Base-by-base conservation (phyloP, 92 coral and sea anemone genomes). In the Actinernus sp. region DNA sequence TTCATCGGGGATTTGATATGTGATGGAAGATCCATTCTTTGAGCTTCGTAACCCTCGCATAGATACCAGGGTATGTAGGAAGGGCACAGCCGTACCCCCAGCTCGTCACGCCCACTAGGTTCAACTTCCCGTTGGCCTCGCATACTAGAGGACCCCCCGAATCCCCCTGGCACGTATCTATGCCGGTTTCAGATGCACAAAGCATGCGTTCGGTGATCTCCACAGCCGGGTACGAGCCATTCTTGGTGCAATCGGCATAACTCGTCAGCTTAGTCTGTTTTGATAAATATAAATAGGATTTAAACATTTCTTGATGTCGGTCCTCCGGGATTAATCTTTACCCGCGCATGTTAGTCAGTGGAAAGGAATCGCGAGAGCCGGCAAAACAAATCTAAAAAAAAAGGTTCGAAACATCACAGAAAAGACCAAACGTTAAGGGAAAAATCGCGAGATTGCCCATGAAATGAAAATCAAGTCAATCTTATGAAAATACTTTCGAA, bases 81-180 rank as follows among this genome's bases (percentile, higher is more conserved):
- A 44, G 48, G 2, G 92, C 93, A 38, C 98, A 93, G 62, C 89
- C 69, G 37, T 83, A 63, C 3, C 97, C 98, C 98, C 98, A 93
- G 80, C 91, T 93, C 14, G 98, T 93, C 3, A 77, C 85, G 1
- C 98, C 98, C 11, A 83, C 82, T 11, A 93, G 75, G 62, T 84
- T 82, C 97, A 93, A 90, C 14, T 49, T 76, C 25, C 89, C 93
- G 41, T 70, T 81, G 53, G 72, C 78, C 36, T 90, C 87, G 51
- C 98, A 93, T 45, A 93, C 98, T 24, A 93, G 71, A 27, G 98
- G 98, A 33, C 98, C 98, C 43, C 92, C 88, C 3, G 88, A 85
- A 37, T 88, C 96, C 4, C 96, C 96, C 66, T 89, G 96, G 26
- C 96, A 89, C 26, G 92, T 71, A 49, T 89, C 96, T n/a, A 57